phyloP scores from a whole-genome alignment of 1,140 invertebrate species.

The Brachionus angularis region DNA sequence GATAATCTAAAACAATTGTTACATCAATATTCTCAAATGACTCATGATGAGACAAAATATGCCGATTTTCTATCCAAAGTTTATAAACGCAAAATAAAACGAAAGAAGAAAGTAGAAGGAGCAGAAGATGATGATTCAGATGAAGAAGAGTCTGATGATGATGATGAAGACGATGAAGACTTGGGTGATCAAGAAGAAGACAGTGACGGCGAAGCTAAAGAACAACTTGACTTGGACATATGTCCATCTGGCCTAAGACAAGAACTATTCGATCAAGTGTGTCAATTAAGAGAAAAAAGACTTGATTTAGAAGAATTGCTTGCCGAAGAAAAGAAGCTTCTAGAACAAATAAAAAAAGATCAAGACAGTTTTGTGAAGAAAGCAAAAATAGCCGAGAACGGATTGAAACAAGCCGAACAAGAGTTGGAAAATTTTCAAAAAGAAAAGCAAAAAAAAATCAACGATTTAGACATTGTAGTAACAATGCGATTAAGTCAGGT shows the following conservation, averaged over 20 bases:
- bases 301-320: constrained; percentile 49
- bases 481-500: constrained; percentile 67
- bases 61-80: constrained; percentile 69
- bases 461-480: constrained; percentile 65
- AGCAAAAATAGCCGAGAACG: constrained; percentile 53
- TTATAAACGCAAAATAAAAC: constrained; percentile 68
- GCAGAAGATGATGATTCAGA: constrained; percentile 52
- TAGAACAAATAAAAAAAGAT: constrained; percentile 55
- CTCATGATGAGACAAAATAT: constrained; percentile 68
- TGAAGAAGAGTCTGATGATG: constrained; percentile 54
- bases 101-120: constrained; percentile 57
- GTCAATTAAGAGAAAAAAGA: constrained; percentile 53
- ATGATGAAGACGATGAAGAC: constrained; percentile 55
- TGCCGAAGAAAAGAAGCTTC: constrained; percentile 56
- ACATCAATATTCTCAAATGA: constrained; percentile 61
- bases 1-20: constrained; percentile 62
- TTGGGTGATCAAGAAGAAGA: constrained; percentile 58
- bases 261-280: constrained; percentile 55
- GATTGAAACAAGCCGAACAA: constrained; percentile 53
- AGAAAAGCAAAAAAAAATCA: constrained; percentile 67
- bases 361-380: constrained; percentile 55
- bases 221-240: constrained; percentile 66
- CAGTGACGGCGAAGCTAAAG: constrained; percentile 49
- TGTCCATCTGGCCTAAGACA: constrained; percentile 71
- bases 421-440: constrained; percentile 61